Base-by-base conservation (phyloP, 2,113 vertebrate genomes). In the Barnardius zonarius region DNA sequence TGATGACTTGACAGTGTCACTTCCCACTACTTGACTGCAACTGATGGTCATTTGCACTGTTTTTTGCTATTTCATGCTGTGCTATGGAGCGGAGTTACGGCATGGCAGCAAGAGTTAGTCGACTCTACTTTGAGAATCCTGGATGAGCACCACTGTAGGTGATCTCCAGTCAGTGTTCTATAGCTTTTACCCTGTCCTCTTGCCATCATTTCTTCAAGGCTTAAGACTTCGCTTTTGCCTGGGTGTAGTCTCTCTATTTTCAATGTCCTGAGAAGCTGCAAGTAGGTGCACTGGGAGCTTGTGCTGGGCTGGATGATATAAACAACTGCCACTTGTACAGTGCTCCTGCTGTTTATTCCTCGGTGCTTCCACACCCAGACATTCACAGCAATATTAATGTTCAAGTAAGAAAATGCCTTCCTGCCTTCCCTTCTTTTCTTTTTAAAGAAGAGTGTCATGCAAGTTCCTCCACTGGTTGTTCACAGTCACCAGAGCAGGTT, bases 41-140 rank as follows among this genome's bases (percentile, higher is more conserved):
- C 33, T 30, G 17, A 43, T 41, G 84, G 87, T 83, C 54, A 44
- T 77, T 86, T 77, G 74, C 85, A 30, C 23, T 8, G 44, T 0
- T 73, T 93, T 91, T 52, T 33, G 43, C 55, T 73, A 8, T 20
- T 78, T 72, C 44, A 11, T 25, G n/a, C 43, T 59, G 43, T 27
- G 64, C 44, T 74, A 15, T 10, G 28, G 44, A 59, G 52, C 1
- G 0, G 46, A 51, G 46, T 49, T 23, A 9, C 1, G 0, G 54
- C 43, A 67, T 0, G 2, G 74, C 69, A 79, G 51, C 0, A 2
- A 51, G 37, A 41, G 27, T 15, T 54, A 55, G 30, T 35, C 27
- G 11, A 17, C 33, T 27, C 27, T 31, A 1, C 72, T 18, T 22
- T 20, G 41, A 72, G 72, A 80, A 48, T 5, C 33, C 37, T 13